These are phyloP conservation scores for Galeopterus variegatus DNA, from an alignment of 2,113 vertebrate species.

Conservation along the genomic window DNA sequence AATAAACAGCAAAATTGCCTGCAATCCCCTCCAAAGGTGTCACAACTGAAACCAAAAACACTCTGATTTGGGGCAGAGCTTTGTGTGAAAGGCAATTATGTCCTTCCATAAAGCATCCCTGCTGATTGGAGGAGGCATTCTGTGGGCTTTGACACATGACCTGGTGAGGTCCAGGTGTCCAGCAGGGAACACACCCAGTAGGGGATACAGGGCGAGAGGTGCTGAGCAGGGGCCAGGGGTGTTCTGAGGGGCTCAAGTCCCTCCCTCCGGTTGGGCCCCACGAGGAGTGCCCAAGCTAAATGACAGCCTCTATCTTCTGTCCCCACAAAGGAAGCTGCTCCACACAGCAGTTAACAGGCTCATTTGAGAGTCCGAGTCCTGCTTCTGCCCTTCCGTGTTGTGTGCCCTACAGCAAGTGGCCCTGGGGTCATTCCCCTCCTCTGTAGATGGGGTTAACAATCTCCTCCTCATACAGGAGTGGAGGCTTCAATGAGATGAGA, in stretches of 20 bases:
- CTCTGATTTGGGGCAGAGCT: neutral
- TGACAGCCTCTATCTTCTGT: neutral
- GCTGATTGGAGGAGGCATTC: neutral
- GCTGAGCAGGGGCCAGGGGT: neutral
- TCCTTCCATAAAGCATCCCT: fast-evolving
- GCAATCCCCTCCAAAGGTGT: neutral
- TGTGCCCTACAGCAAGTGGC: neutral
- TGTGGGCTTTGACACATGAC: fast-evolving
- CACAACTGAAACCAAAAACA: neutral
- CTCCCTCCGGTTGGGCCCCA: neutral
- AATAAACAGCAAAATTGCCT: neutral
- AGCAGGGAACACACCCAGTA: no score
- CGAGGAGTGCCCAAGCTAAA: neutral
- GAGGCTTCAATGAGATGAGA: neutral
- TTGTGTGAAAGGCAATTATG: neutral
- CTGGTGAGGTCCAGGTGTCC: neutral
- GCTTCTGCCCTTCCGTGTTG: neutral
- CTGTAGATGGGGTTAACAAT: no score
- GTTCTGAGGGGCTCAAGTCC: neutral
- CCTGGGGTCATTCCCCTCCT: fast-evolving
- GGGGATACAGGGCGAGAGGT: fast-evolving
- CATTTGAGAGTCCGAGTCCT: neutral
- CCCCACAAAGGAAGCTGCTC: neutral
- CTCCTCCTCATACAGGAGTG: neutral
- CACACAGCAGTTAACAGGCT: neutral